These are phyloP conservation scores for Oxytorus armatus DNA, from an alignment of 2,888 invertebrate species.

Conservation along the genomic window DNA sequence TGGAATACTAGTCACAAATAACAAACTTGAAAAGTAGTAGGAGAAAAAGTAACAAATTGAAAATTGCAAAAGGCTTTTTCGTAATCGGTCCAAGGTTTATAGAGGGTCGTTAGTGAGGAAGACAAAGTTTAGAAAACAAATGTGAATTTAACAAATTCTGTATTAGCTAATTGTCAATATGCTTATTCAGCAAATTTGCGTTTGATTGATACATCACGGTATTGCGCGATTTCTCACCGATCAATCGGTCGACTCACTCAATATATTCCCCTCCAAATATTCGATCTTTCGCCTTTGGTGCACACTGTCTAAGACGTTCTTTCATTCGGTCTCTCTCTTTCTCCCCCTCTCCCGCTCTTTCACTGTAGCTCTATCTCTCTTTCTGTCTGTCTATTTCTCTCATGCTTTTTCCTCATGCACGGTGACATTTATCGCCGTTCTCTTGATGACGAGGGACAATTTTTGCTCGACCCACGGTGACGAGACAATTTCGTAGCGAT, in stretches of 20 bases:
- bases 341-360: background rate
- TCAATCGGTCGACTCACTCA: slow-evolving; percentile 33
- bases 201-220: slow-evolving; percentile 40
- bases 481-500: slow-evolving; percentile 51
- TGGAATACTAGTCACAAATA: too few relatives aligned
- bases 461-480: slow-evolving; percentile 41
- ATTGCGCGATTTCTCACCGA: slow-evolving; percentile 55
- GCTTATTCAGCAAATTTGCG: too few relatives aligned
- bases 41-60: too few relatives aligned
- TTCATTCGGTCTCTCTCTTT: slow-evolving; percentile 14
- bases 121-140: too few relatives aligned
- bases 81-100: too few relatives aligned
- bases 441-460: slow-evolving; percentile 58
- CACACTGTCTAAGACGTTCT: background rate
- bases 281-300: slow-evolving; percentile 60
- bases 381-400: background rate
- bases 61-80: too few relatives aligned
- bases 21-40: too few relatives aligned
- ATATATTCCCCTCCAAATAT: slow-evolving; percentile 18
- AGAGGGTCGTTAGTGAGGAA: too few relatives aligned
- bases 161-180: too few relatives aligned
- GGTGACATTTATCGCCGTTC: slow-evolving; percentile 45
- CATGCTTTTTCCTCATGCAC: slow-evolving; percentile 38
- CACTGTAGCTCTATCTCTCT: slow-evolving; percentile 15
- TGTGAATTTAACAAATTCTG: too few relatives aligned